Base-by-base conservation (phyloP, 2,113 vertebrate species). In the Lontra canadensis region DNA sequence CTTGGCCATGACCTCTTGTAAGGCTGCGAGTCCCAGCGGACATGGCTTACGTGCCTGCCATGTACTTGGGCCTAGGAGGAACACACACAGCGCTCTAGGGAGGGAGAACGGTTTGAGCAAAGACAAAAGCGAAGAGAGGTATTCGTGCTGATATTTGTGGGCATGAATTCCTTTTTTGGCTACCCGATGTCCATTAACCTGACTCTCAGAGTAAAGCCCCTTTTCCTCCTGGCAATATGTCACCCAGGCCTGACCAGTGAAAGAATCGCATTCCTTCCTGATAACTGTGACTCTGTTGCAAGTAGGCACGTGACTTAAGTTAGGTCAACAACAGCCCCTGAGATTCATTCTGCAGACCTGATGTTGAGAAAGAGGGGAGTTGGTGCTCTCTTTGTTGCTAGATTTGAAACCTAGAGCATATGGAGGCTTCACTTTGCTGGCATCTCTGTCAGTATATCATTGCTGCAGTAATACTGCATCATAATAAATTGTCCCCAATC, bases 1-100 rank as follows among this genome's bases (percentile, higher is more conserved):
- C 76, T 97, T 98, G 95, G 78, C 91, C 42, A 14, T 97, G 89
- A 95, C 92, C 88, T 87, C 59, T 74, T 15, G 31, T 31, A 67
- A 29, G 59, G 31, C 73, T 55, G 4, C 0, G 21, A 55, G 36
- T 84, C 49, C 47, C 20, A 67, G 76, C 5, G 52, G 44, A 80
- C 21, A 17, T 18, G 63, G 42, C 17, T 36, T 78, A 13, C 31
- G 2, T 78, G 49, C 13, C 34, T 90, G 44, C n/a, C 4, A 6
- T 79, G 39, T 86, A 34, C 69, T 20, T 15, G 59, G 23, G 13
- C 52, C 44, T 59, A 49, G 29, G 34, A 89, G 23, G 42, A 71
- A 3, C 23, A 42, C 17, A 49, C 9, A 59, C 2, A 69, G 39
- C 0, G 17, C 59, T 88, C 7, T 26, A 57, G 42, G 84, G 69